Evolutionary conservation across 2,113 vertebrate species (phyloP), one percentile per base, ranked within the genome.

Genomic region (Amphiprion percula): DNA sequence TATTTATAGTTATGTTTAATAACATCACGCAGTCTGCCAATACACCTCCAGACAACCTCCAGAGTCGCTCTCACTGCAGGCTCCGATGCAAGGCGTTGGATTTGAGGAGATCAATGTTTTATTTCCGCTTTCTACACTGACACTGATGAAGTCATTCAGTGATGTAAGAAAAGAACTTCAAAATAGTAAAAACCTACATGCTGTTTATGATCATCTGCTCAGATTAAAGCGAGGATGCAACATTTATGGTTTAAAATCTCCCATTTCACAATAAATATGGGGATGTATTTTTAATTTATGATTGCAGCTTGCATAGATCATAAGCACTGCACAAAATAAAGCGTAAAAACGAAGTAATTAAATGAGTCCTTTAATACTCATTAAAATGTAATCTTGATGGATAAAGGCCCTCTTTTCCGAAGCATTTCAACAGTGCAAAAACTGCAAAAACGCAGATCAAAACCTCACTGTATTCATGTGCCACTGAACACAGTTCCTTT

Each of bases 1-100:
- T 93, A 93, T 94, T 94, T 94, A 92, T 93, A 94, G 90, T 90
- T 91, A 74, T 72, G 79, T 91, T 93, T 92, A 90, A 93, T 90
- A 87, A 81, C 84, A 88, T 83, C 75, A 77, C 77, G 78, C 80
- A 87, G 80, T 79, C 67, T 91, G 89, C 86, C 87, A 88, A 89
- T 84, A 87, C 56, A 77, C 59, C 59, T 87, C 81, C 28, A 85
- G 87, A 84, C 85, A 80, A 70, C 90, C 89, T 87, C 81, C 86
- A 79, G 68, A 76, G 85, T 67, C 26, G 64, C 65, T 70, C 67
- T 85, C 23, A 30, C 72, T 53, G 65, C 82, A 61, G 47, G 90
- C 78, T 89, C 77, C 80, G 83, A 68, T 83, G 83, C 82, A 83
- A 70, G 33, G 49, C 66, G 83, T 71, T 70, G 73, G 55, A 86